Evolutionary conservation across 1,140 invertebrate genomes (phyloP).

Genomic region (Temnothorax longispinosus): DNA sequence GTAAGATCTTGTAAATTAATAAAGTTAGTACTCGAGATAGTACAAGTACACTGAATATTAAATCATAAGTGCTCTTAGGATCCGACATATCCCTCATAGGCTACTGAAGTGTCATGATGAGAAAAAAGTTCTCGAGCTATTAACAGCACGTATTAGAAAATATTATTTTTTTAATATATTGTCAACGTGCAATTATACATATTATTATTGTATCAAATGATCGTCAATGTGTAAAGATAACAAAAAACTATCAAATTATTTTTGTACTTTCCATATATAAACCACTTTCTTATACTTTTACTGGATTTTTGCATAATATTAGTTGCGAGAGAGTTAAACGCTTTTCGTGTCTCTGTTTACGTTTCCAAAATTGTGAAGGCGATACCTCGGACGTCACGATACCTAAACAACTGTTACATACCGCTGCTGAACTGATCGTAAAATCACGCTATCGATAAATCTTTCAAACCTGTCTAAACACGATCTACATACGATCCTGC

Average conservation of each 20-base stretch:
- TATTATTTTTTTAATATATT: not conserved
- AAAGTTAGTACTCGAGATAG: conserved; percentile 64
- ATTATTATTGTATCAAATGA: not conserved
- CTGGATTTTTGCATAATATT: not conserved
- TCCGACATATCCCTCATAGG: not conserved
- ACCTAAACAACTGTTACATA: conserved; percentile 60
- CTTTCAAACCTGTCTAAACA: conserved; percentile 78
- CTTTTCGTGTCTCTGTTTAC: not conserved
- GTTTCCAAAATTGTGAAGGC: conserved; percentile 51
- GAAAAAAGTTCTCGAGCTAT: conserved; percentile 15
- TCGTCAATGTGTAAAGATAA: not conserved
- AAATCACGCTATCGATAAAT: conserved; percentile 77
- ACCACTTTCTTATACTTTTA: not conserved
- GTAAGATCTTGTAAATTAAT: conserved; percentile 37
- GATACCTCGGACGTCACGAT: conserved; percentile 41
- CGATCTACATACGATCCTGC: conserved; percentile 68
- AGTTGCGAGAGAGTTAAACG: not conserved
- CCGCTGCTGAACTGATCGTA: conserved; percentile 60
- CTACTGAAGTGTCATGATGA: conserved; percentile 7
- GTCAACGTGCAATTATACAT: not conserved
- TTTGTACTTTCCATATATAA: not conserved
- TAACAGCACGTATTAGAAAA: not conserved
- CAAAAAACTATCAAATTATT: not conserved
- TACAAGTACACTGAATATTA: conserved; percentile 9
- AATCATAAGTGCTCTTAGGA: conserved; percentile 28